phyloP scores from a whole-genome alignment of 2,888 invertebrate genomes.

The Acrocera orbiculus region DNA sequence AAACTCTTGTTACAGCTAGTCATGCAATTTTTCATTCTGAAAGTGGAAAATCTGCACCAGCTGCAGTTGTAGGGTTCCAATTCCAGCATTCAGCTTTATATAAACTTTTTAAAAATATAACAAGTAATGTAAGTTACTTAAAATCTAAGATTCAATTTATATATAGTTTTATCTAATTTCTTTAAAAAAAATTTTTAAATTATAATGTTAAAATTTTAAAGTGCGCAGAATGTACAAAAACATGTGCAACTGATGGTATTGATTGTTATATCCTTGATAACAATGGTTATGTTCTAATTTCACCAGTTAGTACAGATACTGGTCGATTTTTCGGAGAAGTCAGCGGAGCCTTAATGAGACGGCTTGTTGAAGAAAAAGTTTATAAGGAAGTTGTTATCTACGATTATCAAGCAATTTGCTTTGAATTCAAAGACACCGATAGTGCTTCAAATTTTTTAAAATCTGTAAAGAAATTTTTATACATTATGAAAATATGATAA shows the following conservation, averaged over 20 bases:
- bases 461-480: constrained; percentile 35
- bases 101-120: constrained; percentile 62
- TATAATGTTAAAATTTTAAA: constrained; percentile 5
- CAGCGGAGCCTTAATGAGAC: constrained; percentile 57
- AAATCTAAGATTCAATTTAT: neutral
- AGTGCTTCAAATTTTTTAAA: constrained; percentile 42
- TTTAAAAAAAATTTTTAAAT: constrained; percentile 24
- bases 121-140: constrained; percentile 42
- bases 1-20: constrained; percentile 65
- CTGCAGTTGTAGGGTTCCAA: constrained; percentile 59
- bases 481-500: neutral
- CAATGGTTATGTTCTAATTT: constrained; percentile 73
- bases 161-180: constrained; percentile 13
- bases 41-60: constrained; percentile 42
- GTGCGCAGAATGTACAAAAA: constrained; percentile 31
- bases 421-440: constrained; percentile 44
- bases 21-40: constrained; percentile 60
- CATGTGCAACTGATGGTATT: constrained; percentile 46
- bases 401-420: constrained; percentile 83
- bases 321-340: constrained; percentile 80
- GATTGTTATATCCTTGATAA: constrained; percentile 78
- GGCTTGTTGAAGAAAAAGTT: constrained; percentile 53
- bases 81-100: constrained; percentile 62
- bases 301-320: constrained; percentile 50
- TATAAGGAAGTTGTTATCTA: constrained; percentile 57